A percentile compares a stretch with the other conserved stretches of the same genome.
Conservation (phyloP, 2,797 vertebrate species). For the Cygnus olor region DNA sequence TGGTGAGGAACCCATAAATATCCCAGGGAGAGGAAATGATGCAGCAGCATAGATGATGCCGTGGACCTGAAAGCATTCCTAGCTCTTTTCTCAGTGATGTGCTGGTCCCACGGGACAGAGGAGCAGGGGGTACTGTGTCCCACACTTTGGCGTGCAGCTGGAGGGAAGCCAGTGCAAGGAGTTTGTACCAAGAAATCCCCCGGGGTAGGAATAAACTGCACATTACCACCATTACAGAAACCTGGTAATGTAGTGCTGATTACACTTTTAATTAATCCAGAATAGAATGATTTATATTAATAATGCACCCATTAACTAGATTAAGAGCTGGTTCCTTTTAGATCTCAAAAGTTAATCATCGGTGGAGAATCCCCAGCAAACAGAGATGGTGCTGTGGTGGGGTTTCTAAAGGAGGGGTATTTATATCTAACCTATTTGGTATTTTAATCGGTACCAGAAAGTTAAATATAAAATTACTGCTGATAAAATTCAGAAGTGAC, state of each 20-base stretch:
- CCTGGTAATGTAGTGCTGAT: background rate
- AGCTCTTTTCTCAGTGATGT: background rate
- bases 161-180: background rate
- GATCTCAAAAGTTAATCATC: background rate
- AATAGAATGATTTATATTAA: background rate
- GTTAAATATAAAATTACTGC: background rate
- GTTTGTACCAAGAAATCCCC: background rate
- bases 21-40: fast-evolving
- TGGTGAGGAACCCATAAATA: background rate
- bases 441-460: background rate
- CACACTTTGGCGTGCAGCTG: background rate
- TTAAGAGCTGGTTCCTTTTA: background rate
- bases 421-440: background rate
- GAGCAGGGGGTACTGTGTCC: background rate
- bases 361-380: background rate
- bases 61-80: background rate
- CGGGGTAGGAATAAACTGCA: background rate
- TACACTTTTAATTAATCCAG: background rate
- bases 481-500: background rate
- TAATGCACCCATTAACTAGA: background rate
- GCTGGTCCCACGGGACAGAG: background rate
- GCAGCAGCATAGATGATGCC: fast-evolving
- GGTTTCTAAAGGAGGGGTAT: background rate
- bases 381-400: fast-evolving
- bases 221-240: background rate